A percentile compares a stretch with the other conserved stretches of the same genome.
Conservation (phyloP, 2,888 invertebrate species). For the Nemoura dubitans region DNA sequence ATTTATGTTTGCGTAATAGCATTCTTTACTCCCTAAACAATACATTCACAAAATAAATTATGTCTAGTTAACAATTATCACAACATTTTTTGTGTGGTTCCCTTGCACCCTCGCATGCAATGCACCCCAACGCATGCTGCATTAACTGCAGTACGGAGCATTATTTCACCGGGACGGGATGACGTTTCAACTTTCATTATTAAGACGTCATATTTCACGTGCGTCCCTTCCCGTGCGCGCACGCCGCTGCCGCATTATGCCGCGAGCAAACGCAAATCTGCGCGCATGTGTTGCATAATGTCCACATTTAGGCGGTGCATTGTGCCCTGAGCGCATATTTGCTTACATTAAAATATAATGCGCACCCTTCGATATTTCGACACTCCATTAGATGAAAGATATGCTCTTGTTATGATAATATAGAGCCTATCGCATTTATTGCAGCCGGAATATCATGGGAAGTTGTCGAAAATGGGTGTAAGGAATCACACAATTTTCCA, state of each 20-base stretch:
- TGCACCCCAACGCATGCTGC: background rate
- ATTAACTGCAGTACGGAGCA: background rate
- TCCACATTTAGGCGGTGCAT: slow-evolving; percentile 21
- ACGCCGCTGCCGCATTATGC: slow-evolving; percentile 19
- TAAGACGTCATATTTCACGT: slow-evolving; percentile 32
- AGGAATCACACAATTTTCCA: too few relatives aligned
- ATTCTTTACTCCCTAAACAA: background rate
- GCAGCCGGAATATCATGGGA: background rate
- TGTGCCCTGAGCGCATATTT: slow-evolving; percentile 35
- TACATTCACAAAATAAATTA: background rate
- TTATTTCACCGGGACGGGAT: background rate
- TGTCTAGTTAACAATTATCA: background rate
- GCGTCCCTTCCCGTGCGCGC: background rate
- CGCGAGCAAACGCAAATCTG: slow-evolving; percentile 27
- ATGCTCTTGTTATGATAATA: slow-evolving; percentile 9
- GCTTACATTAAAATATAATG: slow-evolving; percentile 41
- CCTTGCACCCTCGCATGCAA: background rate
- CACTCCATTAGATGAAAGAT: slow-evolving; percentile 25
- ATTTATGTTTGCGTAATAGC: background rate
- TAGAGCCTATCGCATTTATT: background rate
- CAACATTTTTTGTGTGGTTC: background rate
- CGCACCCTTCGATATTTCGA: slow-evolving; percentile 20
- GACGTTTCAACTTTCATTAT: slow-evolving; percentile 35
- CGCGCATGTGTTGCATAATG: slow-evolving; percentile 33
- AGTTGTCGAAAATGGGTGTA: background rate